Percentiles rank a stretch among this genome's conserved stretches.
Evolutionary conservation across 2,797 vertebrate species (phyloP).

Genomic region (Acanthurus lineatus): DNA sequence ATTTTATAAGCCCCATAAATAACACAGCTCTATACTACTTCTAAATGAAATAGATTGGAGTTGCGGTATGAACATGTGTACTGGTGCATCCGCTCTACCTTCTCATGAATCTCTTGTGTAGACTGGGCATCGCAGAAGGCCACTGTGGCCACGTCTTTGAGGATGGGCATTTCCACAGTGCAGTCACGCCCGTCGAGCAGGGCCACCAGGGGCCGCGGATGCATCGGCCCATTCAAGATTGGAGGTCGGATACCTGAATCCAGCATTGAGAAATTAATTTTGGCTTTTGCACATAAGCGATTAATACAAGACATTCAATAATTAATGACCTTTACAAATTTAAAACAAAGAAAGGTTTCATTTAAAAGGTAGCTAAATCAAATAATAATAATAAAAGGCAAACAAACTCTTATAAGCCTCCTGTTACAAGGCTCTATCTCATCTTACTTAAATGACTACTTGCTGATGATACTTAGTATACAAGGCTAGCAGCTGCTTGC

Average conservation of each 20-base stretch:
- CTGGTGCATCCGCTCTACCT: constrained; percentile 75
- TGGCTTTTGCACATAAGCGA: not conserved
- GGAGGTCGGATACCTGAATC: constrained; percentile 90
- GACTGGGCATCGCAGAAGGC: constrained; percentile 93
- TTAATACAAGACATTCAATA: not conserved
- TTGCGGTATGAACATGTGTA: not conserved
- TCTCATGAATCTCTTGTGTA: constrained; percentile 94
- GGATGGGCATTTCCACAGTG: constrained; percentile 92
- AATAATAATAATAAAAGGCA: not conserved
- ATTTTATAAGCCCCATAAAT: no score
- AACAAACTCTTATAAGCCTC: no score
- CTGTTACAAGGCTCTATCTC: not conserved
- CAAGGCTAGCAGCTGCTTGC: not conserved
- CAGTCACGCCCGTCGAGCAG: constrained; percentile 91
- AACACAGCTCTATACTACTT: not conserved
- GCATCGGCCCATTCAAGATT: constrained; percentile 92
- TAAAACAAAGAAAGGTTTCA: not conserved
- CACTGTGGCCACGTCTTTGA: constrained; percentile 93
- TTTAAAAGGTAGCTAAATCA: not conserved
- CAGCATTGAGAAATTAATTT: not conserved
- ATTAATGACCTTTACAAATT: not conserved
- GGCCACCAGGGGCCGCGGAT: constrained; percentile 89
- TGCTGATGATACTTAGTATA: not conserved
- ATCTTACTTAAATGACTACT: not conserved
- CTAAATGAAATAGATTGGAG: not conserved